phyloP scores from a whole-genome alignment of 2,113 vertebrate species.

The Aramus guarauna region DNA sequence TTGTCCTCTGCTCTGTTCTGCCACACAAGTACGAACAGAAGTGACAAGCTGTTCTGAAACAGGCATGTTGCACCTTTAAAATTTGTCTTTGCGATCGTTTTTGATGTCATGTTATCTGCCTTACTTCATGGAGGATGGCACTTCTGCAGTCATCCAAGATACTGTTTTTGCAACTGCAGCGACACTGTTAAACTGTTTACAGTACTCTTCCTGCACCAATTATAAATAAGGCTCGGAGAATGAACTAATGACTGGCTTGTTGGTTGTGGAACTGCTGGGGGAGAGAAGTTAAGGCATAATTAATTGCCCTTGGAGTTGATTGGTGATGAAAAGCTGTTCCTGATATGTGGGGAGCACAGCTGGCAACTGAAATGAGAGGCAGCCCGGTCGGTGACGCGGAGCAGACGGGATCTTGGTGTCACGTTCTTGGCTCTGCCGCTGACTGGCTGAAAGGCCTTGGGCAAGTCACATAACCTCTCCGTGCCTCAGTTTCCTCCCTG shows the following conservation, averaged over 20 bases:
- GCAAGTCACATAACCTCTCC: background rate
- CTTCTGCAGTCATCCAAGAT: background rate
- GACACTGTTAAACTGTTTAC: background rate
- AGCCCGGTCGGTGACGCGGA: background rate
- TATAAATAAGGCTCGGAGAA: background rate
- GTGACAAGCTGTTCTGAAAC: conserved; percentile 16
- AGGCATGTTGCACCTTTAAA: conserved; percentile 59
- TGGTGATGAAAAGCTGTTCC: background rate
- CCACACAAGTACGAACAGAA: background rate
- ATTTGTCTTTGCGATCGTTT: background rate
- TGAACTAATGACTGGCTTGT: background rate
- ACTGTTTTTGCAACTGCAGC: conserved; percentile 6
- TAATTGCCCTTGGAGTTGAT: background rate
- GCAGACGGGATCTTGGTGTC: background rate
- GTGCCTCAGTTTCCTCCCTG: background rate
- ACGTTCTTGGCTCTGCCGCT: rapidly evolving
- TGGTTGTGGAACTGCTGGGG: background rate
- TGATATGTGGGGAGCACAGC: background rate
- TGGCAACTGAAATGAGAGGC: background rate
- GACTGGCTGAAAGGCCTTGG: background rate
- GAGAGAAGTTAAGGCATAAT: background rate
- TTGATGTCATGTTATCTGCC: conserved; percentile 54
- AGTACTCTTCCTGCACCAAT: background rate
- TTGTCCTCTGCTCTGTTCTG: background rate
- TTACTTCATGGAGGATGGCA: conserved; percentile 15